phyloP scores from a whole-genome alignment of 1,140 invertebrate genomes.

The Drosophila nikananu region DNA sequence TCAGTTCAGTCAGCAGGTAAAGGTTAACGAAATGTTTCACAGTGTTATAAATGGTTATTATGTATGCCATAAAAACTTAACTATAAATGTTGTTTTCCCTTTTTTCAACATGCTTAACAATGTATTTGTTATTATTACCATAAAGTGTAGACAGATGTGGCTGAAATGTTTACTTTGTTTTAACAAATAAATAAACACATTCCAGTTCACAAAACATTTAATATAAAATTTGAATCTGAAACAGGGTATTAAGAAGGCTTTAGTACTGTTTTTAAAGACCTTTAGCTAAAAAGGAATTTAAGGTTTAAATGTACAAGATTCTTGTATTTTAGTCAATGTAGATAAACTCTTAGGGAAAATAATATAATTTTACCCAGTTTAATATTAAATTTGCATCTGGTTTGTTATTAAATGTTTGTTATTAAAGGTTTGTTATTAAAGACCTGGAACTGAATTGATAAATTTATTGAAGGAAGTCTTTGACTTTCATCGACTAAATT shows the following conservation, averaged over 20 bases:
- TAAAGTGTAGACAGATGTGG: too few relatives aligned
- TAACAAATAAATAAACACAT: neutral
- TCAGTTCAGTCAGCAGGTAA: neutral
- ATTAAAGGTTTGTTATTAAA: too few relatives aligned
- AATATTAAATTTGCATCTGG: neutral
- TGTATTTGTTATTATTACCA: neutral
- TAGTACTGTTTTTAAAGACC: neutral
- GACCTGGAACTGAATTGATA: neutral
- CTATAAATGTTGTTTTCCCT: neutral
- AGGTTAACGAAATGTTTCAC: conserved; percentile 6
- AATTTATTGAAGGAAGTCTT: too few relatives aligned
- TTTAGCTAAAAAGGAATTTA: neutral
- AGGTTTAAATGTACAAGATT: too few relatives aligned
- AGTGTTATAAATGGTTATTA: conserved; percentile 4
- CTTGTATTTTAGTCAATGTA: neutral
- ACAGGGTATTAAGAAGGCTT: neutral
- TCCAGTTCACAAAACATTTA: too few relatives aligned
- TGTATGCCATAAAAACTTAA: neutral
- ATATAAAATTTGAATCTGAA: neutral
- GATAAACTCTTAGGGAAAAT: too few relatives aligned
- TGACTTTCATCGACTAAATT: neutral
- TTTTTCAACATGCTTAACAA: neutral
- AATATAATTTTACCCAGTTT: too few relatives aligned
- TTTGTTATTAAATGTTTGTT: too few relatives aligned
- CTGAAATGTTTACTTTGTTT: neutral